These are phyloP conservation scores for Scomberomorus guttatus DNA, from an alignment of 2,797 vertebrate genomes.

Conservation along the genomic window DNA sequence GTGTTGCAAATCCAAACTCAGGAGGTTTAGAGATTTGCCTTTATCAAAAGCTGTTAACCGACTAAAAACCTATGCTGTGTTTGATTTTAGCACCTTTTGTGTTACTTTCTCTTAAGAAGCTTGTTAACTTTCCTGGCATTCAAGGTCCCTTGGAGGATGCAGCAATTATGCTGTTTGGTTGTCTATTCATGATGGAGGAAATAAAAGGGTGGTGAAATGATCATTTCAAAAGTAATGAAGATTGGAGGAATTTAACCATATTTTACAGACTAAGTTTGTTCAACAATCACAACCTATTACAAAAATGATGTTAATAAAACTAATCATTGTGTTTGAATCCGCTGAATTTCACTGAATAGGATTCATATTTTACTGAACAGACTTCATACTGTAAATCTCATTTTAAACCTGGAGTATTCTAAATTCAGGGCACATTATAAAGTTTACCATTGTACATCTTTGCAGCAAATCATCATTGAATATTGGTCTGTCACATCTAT, in stretches of 20 bases:
- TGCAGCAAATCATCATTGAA: background rate
- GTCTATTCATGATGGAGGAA: conserved; percentile 7
- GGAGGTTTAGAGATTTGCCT: background rate
- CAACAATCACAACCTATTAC: background rate
- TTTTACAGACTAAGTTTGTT: background rate
- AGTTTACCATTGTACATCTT: background rate
- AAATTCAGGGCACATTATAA: background rate
- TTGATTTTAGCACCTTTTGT: conserved; percentile 7
- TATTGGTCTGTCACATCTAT: background rate
- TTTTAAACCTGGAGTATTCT: background rate
- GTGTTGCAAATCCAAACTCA: background rate
- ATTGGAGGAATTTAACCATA: background rate
- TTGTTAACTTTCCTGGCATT: conserved; percentile 1
- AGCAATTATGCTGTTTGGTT: background rate
- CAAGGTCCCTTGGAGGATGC: background rate
- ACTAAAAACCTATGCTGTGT: conserved; percentile 1
- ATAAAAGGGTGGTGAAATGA: background rate
- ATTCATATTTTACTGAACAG: background rate
- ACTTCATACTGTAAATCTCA: background rate
- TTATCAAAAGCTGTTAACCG: conserved; percentile 3
- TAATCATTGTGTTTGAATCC: background rate
- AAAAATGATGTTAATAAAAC: background rate
- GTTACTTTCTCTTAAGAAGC: background rate
- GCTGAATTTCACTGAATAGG: background rate
- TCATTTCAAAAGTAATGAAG: background rate